A percentile compares a stretch with the other conserved stretches of the same genome.
Conservation (phyloP, 2,113 vertebrate species). For the Tenebrosternarchus preto region DNA sequence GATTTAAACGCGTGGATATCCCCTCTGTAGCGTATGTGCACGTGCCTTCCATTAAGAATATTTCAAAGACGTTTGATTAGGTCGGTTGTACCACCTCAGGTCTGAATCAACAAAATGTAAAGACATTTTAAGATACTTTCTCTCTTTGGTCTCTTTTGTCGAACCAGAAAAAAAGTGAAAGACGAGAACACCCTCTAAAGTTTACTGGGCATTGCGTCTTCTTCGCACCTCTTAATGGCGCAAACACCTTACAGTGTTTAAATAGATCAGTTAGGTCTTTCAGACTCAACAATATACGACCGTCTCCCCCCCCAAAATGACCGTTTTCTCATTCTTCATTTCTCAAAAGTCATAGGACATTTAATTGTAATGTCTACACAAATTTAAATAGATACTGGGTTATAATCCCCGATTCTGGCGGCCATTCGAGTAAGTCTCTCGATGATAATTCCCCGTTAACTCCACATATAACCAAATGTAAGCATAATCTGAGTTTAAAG, state of each 20-base stretch:
- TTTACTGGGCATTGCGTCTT: conserved; percentile 68
- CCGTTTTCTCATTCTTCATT: background rate
- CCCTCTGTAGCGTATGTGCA: background rate
- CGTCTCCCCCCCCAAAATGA: background rate
- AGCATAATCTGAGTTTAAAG: too few relatives aligned
- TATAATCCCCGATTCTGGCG: too few relatives aligned
- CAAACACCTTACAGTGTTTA: conserved; percentile 65
- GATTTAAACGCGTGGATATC: too few relatives aligned
- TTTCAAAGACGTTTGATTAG: conserved; percentile 24
- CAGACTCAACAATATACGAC: conserved; percentile 13
- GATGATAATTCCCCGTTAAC: too few relatives aligned
- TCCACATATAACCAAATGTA: too few relatives aligned
- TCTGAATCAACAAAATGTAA: conserved; percentile 25
- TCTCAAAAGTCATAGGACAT: too few relatives aligned
- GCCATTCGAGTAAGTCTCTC: too few relatives aligned
- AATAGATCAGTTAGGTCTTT: conserved; percentile 53
- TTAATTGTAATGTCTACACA: too few relatives aligned
- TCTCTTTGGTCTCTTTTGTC: conserved; percentile 58
- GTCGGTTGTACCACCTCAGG: background rate
- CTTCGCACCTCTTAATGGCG: conserved; percentile 58
- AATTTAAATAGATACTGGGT: too few relatives aligned
- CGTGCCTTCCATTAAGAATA: conserved; percentile 17
- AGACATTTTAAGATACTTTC: conserved; percentile 18
- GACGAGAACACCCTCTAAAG: conserved; percentile 70
- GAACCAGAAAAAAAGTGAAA: conserved; percentile 64